Evolutionary conservation across 2,888 invertebrate species (phyloP).

Genomic region (Catocala nupta): DNA sequence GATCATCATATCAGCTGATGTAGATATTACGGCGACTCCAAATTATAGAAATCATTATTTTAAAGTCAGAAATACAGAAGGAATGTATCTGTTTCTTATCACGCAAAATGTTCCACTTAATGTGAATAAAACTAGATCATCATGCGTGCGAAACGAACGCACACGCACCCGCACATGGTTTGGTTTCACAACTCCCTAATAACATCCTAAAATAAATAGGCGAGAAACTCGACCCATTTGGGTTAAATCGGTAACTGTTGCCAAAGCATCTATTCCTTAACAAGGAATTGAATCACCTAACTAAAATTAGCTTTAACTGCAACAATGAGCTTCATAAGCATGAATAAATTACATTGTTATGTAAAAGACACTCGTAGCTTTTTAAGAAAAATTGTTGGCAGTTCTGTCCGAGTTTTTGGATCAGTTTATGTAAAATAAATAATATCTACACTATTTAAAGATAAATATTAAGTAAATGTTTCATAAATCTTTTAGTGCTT

Average conservation of each 20-base stretch:
- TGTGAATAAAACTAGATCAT: slow-evolving; percentile 55
- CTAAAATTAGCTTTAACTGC: background rate
- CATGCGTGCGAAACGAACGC: slow-evolving; percentile 53
- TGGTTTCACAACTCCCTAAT: slow-evolving; percentile 64
- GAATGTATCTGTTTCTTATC: slow-evolving; percentile 48
- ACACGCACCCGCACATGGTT: slow-evolving; percentile 44
- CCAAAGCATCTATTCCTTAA: slow-evolving; percentile 29
- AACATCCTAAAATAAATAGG: slow-evolving; percentile 63
- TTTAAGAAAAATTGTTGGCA: no score
- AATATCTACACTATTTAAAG: no score
- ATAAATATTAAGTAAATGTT: no score
- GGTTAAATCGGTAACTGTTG: slow-evolving; percentile 45
- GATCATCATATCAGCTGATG: no score
- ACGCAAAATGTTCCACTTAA: slow-evolving; percentile 53
- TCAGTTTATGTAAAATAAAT: no score
- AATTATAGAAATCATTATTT: background rate
- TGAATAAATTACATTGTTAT: no score
- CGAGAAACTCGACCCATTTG: slow-evolving; percentile 54
- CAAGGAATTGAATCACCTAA: slow-evolving; percentile 13
- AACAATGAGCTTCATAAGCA: no score
- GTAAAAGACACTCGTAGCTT: no score
- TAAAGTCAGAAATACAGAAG: slow-evolving; percentile 32
- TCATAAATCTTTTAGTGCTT: no score
- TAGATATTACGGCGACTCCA: background rate
- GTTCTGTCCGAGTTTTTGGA: no score